phyloP scores from a whole-genome alignment of 2,888 invertebrate species.

The Nymphalis c-album region DNA sequence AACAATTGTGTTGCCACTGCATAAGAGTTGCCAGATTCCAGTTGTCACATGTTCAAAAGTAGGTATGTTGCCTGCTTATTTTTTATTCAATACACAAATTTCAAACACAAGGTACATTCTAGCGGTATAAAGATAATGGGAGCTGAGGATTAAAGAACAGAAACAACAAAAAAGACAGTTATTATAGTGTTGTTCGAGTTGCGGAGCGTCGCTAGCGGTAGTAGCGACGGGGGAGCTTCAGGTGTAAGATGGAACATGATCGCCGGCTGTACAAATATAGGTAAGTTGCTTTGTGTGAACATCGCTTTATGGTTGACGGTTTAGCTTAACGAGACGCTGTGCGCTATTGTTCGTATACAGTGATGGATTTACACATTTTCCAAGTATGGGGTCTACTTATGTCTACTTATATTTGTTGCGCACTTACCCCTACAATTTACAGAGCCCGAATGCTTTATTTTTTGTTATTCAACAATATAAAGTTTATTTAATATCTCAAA shows the following conservation, averaged over 20 bases:
- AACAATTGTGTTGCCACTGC: background rate
- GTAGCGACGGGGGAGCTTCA: slow-evolving; percentile 39
- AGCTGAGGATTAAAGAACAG: slow-evolving; percentile 23
- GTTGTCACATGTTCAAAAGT: background rate
- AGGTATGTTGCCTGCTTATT: slow-evolving; percentile 3
- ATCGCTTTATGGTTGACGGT: background rate
- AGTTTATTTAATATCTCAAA: no score
- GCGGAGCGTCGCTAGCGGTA: slow-evolving; percentile 16
- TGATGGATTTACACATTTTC: no score
- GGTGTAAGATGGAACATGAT: slow-evolving; percentile 77
- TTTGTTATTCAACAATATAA: no score
- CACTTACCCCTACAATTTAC: no score
- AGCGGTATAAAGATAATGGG: slow-evolving; percentile 26
- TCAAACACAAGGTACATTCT: background rate
- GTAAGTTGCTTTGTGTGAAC: slow-evolving; percentile 49
- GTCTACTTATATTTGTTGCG: no score
- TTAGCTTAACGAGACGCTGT: background rate
- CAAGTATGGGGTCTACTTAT: no score
- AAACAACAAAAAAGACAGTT: slow-evolving; percentile 22
- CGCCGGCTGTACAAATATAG: slow-evolving; percentile 66
- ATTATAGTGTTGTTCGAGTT: slow-evolving; percentile 17
- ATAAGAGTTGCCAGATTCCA: background rate
- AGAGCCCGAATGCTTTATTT: no score
- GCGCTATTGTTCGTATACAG: no score
- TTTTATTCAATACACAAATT: slow-evolving; percentile 1